Evolutionary conservation across 1,140 invertebrate genomes (phyloP), one percentile per base, ranked within the genome.

Genomic region (Cyclina sinensis): DNA sequence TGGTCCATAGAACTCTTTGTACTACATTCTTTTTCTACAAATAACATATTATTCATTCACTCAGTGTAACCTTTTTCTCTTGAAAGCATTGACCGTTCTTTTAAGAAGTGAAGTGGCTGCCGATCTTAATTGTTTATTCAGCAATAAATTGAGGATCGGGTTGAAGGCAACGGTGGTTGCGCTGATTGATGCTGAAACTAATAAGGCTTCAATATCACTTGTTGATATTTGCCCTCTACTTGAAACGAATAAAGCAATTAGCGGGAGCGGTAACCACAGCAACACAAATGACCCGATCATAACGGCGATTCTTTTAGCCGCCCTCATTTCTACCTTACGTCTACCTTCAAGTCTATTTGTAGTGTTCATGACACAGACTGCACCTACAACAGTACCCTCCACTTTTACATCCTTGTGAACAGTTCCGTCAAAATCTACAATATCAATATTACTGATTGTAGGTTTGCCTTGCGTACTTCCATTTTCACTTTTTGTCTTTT

Each of bases 381-480:
- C 90, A 0, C 91, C 91, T 27, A 80, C 54, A 14, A 87, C 86
- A 12, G 74, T 12, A 7, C 57, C 68, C 14, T 84, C 73, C 0
- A 78, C 54, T 11, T 84, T 43, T 3, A 68, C 68, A 35, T 91
- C 65, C 39, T 90, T 76, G 54, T 90, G 89, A 3, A 82, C 86
- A 12, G 90, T 89, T 3, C 91, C 91, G 81, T 92, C 90, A 86
- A 89, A 86, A 14, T 91, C 91, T 16, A 90, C 84, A 16, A 92
- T 32, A 73, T 87, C 86, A 11, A 87, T 57, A 5, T 54, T 46
- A 78, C 46, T 78, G n/a, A 51, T 32, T 78, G 16, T 78, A 1
- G n/a, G 18, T n/a, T 48, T 78, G 54, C 14, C 32, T n/a, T 54
- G 32, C 0, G 21, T 1, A 7, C 4, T 1, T 4, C 37, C 32